Conservation (phyloP, 1,140 invertebrate genomes). For the Homarus americanus region DNA sequence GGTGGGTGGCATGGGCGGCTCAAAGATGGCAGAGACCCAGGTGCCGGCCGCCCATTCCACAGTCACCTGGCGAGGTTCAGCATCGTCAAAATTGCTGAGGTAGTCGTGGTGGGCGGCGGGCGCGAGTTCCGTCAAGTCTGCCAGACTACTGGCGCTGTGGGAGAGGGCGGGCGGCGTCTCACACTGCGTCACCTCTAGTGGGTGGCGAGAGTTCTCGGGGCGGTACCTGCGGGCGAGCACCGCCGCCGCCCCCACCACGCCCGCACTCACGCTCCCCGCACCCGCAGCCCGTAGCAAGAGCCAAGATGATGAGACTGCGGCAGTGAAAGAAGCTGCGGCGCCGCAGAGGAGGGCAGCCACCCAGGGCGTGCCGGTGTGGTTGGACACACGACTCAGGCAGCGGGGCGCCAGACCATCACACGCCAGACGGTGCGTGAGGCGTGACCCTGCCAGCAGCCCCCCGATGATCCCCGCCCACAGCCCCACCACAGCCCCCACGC, state of each 20-base stretch:
- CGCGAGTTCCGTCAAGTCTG: slow-evolving; percentile 4
- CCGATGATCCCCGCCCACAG: slow-evolving; percentile 56
- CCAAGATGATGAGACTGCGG: slow-evolving; percentile 47
- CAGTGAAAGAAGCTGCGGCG: slow-evolving; percentile 23
- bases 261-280: slow-evolving; percentile 50
- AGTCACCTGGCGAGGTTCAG: slow-evolving; percentile 47
- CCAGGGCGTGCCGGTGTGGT: slow-evolving; percentile 51
- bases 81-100: slow-evolving; percentile 27
- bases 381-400: slow-evolving; percentile 9
- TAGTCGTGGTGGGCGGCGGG: neutral
- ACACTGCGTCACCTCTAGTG: neutral
- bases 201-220: slow-evolving; percentile 3
- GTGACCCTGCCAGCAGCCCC: slow-evolving; percentile 38
- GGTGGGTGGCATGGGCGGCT: slow-evolving; percentile 61
- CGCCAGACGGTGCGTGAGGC: slow-evolving; percentile 41
- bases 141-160: neutral
- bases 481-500: slow-evolving; percentile 55
- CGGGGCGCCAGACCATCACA: slow-evolving; percentile 52
- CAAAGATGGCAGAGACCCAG: slow-evolving; percentile 39
- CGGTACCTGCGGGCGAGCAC: slow-evolving; percentile 55
- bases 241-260: slow-evolving; percentile 54
- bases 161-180: slow-evolving; percentile 21
- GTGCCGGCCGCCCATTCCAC: slow-evolving; percentile 52
- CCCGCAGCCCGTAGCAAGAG: slow-evolving; percentile 49
- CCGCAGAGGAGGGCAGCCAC: slow-evolving; percentile 48